phyloP scores from a whole-genome alignment of 2,888 invertebrate genomes.

The Chrysolina americana region DNA sequence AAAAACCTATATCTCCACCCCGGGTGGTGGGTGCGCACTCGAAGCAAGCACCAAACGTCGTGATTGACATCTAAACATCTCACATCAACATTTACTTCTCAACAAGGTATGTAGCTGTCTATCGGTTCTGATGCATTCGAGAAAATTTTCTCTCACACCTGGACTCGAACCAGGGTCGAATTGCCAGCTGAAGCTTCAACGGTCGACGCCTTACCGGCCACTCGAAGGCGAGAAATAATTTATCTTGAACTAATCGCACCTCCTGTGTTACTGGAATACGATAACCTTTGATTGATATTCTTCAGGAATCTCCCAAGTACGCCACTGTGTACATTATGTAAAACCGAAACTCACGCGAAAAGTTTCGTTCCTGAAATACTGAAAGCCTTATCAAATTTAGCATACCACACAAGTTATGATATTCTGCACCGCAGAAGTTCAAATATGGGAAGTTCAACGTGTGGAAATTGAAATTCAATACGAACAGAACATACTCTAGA shows the following conservation, averaged over 20 bases:
- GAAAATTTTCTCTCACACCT: no score
- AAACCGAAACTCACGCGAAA: neutral
- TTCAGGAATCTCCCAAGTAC: neutral
- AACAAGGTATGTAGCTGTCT: no score
- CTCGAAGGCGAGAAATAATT: no score
- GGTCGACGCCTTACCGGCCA: no score
- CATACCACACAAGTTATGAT: conserved; percentile 6
- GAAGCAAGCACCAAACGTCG: no score
- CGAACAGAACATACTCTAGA: neutral
- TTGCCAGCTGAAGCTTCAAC: no score
- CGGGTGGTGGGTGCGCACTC: no score
- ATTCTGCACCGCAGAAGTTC: neutral
- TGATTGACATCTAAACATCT: no score
- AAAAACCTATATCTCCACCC: no score
- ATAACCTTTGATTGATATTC: neutral
- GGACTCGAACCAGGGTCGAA: no score
- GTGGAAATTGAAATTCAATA: conserved; percentile 6
- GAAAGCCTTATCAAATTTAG: conserved; percentile 11
- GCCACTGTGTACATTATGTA: neutral
- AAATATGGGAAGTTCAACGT: neutral
- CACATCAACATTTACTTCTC: no score
- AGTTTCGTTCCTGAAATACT: neutral
- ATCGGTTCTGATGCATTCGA: no score
- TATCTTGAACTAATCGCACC: neutral
- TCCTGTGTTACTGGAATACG: neutral